A percentile compares a stretch with the other conserved stretches of the same genome.
Evolutionary conservation across 2,113 vertebrate genomes (phyloP).

Genomic region (Sterna hirundo): DNA sequence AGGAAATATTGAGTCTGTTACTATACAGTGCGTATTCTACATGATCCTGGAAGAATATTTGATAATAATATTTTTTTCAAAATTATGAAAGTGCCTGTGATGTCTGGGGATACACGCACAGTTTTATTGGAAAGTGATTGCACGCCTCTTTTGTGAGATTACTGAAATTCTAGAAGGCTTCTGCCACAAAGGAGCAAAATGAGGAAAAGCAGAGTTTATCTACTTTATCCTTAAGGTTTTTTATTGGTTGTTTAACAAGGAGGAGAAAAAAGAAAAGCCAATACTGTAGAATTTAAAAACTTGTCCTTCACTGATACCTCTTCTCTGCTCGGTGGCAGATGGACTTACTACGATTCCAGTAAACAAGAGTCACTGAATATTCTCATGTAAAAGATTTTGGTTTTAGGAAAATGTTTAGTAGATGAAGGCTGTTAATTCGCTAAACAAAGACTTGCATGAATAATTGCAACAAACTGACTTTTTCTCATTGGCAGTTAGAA

Average conservation of each 20-base stretch:
- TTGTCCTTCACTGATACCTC: background rate
- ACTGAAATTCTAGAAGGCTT: background rate
- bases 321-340: background rate
- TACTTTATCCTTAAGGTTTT: background rate
- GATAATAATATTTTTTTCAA: background rate
- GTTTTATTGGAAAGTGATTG: background rate
- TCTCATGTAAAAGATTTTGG: background rate
- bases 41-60: background rate
- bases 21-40: accelerated
- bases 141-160: background rate
- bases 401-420: background rate
- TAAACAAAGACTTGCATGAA: background rate
- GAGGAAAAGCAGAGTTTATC: background rate
- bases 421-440: background rate
- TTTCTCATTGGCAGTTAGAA: background rate
- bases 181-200: background rate
- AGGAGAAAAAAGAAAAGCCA: background rate
- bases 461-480: background rate
- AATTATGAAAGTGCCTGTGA: background rate
- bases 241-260: background rate
- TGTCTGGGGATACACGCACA: background rate
- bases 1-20: background rate
- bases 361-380: background rate
- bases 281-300: background rate
- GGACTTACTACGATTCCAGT: background rate